Evolutionary conservation across 35 echinoderm and acorn worm species (phyloP), one percentile per base, ranked within the genome.

Genomic region (Eucidaris tribuloides): DNA sequence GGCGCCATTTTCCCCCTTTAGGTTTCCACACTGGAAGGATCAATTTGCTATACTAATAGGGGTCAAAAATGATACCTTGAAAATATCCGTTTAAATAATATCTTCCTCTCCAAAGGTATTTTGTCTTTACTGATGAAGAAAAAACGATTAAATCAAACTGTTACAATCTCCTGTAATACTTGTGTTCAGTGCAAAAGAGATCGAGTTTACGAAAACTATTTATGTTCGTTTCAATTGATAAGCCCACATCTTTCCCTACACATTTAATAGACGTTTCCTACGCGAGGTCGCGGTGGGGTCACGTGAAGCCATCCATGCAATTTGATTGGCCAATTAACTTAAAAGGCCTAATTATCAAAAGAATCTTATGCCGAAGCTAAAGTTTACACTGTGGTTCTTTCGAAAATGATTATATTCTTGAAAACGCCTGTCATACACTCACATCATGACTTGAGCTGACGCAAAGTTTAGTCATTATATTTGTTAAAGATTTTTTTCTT

Each of bases 261-360:
- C 13, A 35, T 23, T 14, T 2, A 74, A 74, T 74, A 27, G 68
- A 74, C 68, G 68, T 44, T 74, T 74, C 68, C 40, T 74, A 17
- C 18, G 34, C 68, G 68, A 74, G 68, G 68, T 74, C 68, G 68
- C 29, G 7, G 35, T 3, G 40, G 68, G 68, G 68, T 74, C 68
- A 74, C 68, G 68, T 74, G 68, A 74, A 74, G 40, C 68, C 28
- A 74, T 25, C 68, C 68, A 40, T 74, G 68, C 68, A 36, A 74
- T 74, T 42, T 74, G 68, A 74, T 74, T 74, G 68, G 68, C 68
- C 68, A 74, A 74, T 74, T 74, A 74, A 74, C 68, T 74, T 74
- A 74, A 74, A 74, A 74, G 68, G 37, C 68, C 68, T 74, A 74
- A 74, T 74, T 74, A 74, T 74, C 68, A 43, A 74, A 3, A 74